A percentile compares a stretch with the other conserved stretches of the same genome.
phyloP scores from a whole-genome alignment of 92 coral and sea anemone genomes.

The Palythoa grandis region DNA sequence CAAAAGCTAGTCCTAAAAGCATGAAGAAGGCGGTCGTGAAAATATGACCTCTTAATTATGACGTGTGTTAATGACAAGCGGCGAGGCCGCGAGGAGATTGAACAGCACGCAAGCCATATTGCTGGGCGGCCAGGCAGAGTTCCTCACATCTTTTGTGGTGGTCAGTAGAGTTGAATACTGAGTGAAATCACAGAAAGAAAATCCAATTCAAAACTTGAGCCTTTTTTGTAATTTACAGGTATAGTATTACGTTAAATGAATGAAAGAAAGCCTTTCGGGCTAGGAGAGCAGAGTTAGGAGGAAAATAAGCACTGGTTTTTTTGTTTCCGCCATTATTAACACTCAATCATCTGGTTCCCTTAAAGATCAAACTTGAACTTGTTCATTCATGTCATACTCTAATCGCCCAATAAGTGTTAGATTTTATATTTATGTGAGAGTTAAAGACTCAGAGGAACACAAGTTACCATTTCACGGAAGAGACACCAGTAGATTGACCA shows the following conservation, averaged over 20 bases:
- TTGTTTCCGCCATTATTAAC: slow-evolving; percentile 39
- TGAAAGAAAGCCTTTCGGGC: neutral
- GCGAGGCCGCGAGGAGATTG: slow-evolving; percentile 19
- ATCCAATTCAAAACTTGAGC: neutral
- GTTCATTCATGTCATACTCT: neutral
- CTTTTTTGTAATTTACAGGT: slow-evolving; percentile 23
- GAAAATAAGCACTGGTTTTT: neutral
- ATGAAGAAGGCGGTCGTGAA: slow-evolving; percentile 1
- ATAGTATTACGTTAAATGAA: neutral
- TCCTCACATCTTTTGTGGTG: slow-evolving; percentile 6
- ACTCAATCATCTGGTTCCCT: slow-evolving; percentile 10
- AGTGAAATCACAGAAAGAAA: slow-evolving; percentile 18
- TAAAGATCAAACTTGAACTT: slow-evolving; percentile 21
- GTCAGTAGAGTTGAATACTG: slow-evolving; percentile 5
- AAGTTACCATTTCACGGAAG: neutral
- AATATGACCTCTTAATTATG: slow-evolving; percentile 33
- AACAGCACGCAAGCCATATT: slow-evolving; percentile 34
- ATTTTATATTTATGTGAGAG: neutral
- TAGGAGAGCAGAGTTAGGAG: neutral
- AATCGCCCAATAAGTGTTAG: slow-evolving; percentile 23
- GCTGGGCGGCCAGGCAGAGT: slow-evolving; percentile 42
- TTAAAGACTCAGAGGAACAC: neutral
- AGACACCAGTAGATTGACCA: neutral
- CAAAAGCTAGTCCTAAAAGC: neutral
- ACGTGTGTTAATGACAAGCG: slow-evolving; percentile 37